A percentile compares a stretch with the other conserved stretches of the same genome.
phyloP scores from a whole-genome alignment of 2,888 invertebrate genomes.

The Nebria salina region DNA sequence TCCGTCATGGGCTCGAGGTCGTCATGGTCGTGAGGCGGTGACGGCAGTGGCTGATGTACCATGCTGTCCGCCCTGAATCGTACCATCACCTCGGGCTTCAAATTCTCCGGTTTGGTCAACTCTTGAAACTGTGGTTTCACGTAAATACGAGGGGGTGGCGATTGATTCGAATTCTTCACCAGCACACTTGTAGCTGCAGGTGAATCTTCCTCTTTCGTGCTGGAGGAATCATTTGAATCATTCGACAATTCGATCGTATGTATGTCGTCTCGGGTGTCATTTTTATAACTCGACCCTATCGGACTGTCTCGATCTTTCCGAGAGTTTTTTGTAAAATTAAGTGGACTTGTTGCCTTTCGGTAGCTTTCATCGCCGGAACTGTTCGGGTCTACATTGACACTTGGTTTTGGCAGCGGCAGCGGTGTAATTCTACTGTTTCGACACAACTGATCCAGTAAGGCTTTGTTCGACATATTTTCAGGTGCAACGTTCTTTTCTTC shows the following conservation, averaged over 20 bases:
- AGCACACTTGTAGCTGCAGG: constrained; percentile 10
- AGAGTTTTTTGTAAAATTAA: constrained; percentile 57
- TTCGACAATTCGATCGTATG: constrained; percentile 62
- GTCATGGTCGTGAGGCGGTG: constrained; percentile 13
- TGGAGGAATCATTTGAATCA: constrained; percentile 59
- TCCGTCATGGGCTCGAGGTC: constrained; percentile 50
- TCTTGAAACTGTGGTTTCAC: constrained; percentile 58
- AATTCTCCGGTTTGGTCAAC: constrained; percentile 62
- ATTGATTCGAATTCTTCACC: constrained; percentile 43
- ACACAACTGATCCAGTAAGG: constrained; percentile 73
- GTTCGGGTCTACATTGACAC: constrained; percentile 53
- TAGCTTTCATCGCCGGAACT: constrained; percentile 66
- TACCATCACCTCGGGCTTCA: constrained; percentile 62
- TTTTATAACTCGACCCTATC: constrained; percentile 21
- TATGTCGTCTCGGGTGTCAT: constrained; percentile 50
- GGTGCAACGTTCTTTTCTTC: constrained; percentile 64
- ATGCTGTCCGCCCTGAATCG: constrained; percentile 54
- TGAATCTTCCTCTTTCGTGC: constrained; percentile 44
- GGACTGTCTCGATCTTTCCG: constrained; percentile 29
- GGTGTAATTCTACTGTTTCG: constrained; percentile 69
- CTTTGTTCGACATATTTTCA: constrained; percentile 69
- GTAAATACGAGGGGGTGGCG: constrained; percentile 59
- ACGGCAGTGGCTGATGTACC: background rate
- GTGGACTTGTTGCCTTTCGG: constrained; percentile 56
- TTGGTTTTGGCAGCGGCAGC: constrained; percentile 60